A percentile compares a stretch with the other conserved stretches of the same genome.
Evolutionary conservation across 1,140 invertebrate genomes (phyloP).

Genomic region (Drosophila nigrodunni): DNA sequence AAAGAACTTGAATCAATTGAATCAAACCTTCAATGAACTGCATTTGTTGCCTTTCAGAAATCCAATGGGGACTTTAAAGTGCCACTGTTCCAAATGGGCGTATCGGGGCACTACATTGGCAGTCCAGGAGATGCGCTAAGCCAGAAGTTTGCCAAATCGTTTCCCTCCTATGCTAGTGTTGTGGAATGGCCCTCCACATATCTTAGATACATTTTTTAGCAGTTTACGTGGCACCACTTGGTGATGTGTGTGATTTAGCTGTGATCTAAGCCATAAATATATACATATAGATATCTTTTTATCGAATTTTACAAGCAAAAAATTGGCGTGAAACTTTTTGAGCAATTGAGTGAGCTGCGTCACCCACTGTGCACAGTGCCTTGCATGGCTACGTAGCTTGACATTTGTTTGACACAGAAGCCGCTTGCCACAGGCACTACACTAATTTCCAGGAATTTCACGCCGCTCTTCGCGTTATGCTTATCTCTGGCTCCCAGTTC

Average conservation of each 20-base stretch:
- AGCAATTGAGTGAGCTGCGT: not conserved
- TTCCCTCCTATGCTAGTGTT: slow-evolving; percentile 45
- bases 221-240: slow-evolving; percentile 1
- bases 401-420: slow-evolving; percentile 74
- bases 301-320: too few species aligned
- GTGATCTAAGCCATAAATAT: slow-evolving; percentile 2
- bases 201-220: slow-evolving; percentile 44
- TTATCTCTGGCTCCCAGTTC: slow-evolving; percentile 20
- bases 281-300: not conserved
- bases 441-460: slow-evolving; percentile 75
- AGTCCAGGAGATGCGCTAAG: slow-evolving; percentile 37
- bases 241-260: slow-evolving; percentile 9
- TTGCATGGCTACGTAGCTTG: slow-evolving; percentile 24
- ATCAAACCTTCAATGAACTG: not conserved
- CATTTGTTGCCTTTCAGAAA: slow-evolving; percentile 56
- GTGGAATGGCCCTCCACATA: slow-evolving; percentile 57
- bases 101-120: slow-evolving; percentile 46
- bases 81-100: slow-evolving; percentile 47
- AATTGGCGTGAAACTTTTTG: not conserved
- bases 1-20: not conserved
- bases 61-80: slow-evolving; percentile 78
- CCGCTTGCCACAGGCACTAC: slow-evolving; percentile 50
- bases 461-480: slow-evolving; percentile 58
- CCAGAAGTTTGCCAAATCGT: slow-evolving; percentile 33
- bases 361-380: slow-evolving; percentile 28